phyloP scores from a whole-genome alignment of 2,113 vertebrate genomes.

The Ovibos moschatus region DNA sequence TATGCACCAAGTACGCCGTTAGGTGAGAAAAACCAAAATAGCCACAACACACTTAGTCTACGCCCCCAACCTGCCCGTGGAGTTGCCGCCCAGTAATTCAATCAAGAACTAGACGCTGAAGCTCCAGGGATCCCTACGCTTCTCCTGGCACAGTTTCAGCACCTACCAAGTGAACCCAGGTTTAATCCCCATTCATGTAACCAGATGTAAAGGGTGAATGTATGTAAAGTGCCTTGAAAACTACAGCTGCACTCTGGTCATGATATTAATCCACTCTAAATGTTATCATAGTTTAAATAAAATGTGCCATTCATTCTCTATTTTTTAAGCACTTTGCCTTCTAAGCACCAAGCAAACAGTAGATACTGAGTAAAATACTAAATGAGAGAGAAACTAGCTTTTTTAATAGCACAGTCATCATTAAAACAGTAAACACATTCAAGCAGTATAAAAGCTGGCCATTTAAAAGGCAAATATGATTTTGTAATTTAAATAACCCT shows the following conservation, averaged over 20 bases:
- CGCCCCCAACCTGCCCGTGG: accelerated
- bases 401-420: not conserved
- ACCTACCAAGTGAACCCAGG: not conserved
- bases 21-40: not conserved
- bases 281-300: not conserved
- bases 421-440: not conserved
- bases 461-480: not conserved
- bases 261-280: accelerated
- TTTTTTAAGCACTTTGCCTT: not conserved
- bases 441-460: not conserved
- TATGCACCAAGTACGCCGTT: accelerated
- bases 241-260: not conserved
- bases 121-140: accelerated
- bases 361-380: not conserved
- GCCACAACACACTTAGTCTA: accelerated
- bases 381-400: not conserved
- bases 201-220: not conserved
- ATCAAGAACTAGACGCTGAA: not conserved
- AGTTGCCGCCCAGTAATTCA: not conserved
- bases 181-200: not conserved
- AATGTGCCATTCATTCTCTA: not conserved
- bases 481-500: not conserved
- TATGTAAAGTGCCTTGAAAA: not conserved
- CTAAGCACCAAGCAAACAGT: not conserved
- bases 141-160: too few relatives aligned